Evolutionary conservation across 2,113 vertebrate species (phyloP).

Genomic region (Leuciscus idus): DNA sequence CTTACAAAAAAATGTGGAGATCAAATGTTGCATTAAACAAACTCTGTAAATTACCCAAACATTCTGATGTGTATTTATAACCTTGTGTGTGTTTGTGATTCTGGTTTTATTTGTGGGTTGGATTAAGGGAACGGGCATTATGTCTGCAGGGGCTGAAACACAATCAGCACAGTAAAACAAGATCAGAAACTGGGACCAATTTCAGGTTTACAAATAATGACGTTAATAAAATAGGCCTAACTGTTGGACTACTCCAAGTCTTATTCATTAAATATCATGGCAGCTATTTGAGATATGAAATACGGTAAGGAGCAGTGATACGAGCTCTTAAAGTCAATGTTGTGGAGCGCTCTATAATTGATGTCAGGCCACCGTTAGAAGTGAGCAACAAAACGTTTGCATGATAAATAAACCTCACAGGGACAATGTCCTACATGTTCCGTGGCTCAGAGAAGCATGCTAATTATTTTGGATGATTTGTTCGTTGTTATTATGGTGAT

Average conservation of each 20-base stretch:
- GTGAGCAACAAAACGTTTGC: constrained; percentile 32
- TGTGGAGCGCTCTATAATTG: constrained; percentile 85
- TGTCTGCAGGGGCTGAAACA: constrained; percentile 46
- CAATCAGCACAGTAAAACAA: constrained; percentile 35
- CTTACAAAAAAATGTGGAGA: background rate
- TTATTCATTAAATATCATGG: constrained; percentile 28
- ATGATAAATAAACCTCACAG: constrained; percentile 34
- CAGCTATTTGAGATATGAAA: constrained; percentile 56
- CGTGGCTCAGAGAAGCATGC: background rate
- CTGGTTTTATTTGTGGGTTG: constrained; percentile 38
- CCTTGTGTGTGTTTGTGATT: constrained; percentile 38
- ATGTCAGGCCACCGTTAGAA: constrained; percentile 79
- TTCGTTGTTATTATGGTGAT: constrained; percentile 66
- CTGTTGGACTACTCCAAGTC: background rate
- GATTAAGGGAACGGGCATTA: constrained; percentile 21
- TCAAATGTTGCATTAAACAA: constrained; percentile 7
- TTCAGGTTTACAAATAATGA: constrained; percentile 46
- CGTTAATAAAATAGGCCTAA: constrained; percentile 37
- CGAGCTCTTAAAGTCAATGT: constrained; percentile 85
- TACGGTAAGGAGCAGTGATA: constrained; percentile 78
- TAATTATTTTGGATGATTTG: constrained; percentile 30
- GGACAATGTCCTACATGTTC: constrained; percentile 29
- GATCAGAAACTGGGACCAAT: constrained; percentile 33
- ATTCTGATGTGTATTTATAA: constrained; percentile 26
- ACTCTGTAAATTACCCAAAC: constrained; percentile 48